Base-by-base conservation (phyloP, 2,797 vertebrate species). In the Poliocrania exsul region DNA sequence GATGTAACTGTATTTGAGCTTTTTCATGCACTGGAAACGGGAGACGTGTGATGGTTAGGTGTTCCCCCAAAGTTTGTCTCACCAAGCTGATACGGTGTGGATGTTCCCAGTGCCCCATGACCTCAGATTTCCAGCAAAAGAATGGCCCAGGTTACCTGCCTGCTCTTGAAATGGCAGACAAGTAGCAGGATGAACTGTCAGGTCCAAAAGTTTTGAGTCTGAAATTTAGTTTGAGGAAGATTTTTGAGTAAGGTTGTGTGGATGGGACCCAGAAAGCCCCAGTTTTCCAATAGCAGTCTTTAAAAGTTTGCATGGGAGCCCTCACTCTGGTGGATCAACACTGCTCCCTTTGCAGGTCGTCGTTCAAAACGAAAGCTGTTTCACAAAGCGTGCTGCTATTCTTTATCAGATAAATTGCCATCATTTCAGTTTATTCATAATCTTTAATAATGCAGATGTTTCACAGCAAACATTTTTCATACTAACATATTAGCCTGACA, bases 391-490 rank as follows among this genome's bases (percentile, higher is more conserved):
- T 31, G 15, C 42, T 72, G 25, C 54, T 87, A 57, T 91, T 92
- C 57, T 47, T 92, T 57, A 85, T 82, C 72, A 82, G 65, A 92
- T 71, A 81, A 94, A 91, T 94, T 75, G 13, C 74, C 50, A 28
- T 87, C 20, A 16, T 87, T 92, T 92, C 65, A 56, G 57, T 93
- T 95, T 92, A 92, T 96, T 88, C 72, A 83, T 94, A 90, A 93
- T 86, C 61, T 95, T 94, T 93, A 96, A 94, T 96, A 95, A 92
- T 18, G 58, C 53, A 94, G 69, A 72, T 86, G 46, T 85, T 96
- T 91, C 65, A 81, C 66, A 83, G 65, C 50, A 91, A 74, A 37
- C 83, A 89, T 93, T 97, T 92, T 94, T 96, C 81, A 66, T 62
- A 60, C 29, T 94, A 83, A 89, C 13, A n/a, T 72, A 93, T 93